A percentile compares a stretch with the other conserved stretches of the same genome.
These are phyloP conservation scores for Bambusicola thoracicus DNA, from an alignment of 2,113 vertebrate genomes.

Conservation along the genomic window DNA sequence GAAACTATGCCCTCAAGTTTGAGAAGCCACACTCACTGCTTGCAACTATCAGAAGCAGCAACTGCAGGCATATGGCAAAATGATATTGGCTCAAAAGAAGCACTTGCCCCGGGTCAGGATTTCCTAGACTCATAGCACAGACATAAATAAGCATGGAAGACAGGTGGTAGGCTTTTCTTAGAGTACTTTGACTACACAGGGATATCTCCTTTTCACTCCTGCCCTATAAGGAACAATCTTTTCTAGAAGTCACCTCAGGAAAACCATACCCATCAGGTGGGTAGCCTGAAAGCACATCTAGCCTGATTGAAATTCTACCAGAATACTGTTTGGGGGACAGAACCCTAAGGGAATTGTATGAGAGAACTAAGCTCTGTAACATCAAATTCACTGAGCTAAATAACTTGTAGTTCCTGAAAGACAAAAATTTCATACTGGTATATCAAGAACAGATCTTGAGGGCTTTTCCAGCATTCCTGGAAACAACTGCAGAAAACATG, in stretches of 20 bases:
- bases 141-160: not conserved
- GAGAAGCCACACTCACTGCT: not conserved
- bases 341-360: not conserved
- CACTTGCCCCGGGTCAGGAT: not conserved
- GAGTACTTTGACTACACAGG: not conserved
- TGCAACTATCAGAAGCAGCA: not conserved
- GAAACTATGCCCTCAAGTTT: not conserved
- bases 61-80: not conserved
- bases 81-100: not conserved
- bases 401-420: not conserved
- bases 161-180: not conserved
- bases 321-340: not conserved
- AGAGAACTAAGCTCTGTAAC: not conserved
- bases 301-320: not conserved
- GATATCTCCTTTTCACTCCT: not conserved
- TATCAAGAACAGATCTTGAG: not conserved
- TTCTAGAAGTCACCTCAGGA: not conserved
- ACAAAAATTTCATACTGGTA: not conserved
- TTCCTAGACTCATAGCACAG: not conserved
- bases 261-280: rapidly evolving
- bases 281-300: not conserved
- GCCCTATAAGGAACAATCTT: rapidly evolving
- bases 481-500: not conserved
- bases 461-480: not conserved
- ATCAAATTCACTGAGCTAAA: not conserved